These are phyloP conservation scores for Enteromius fasciolatus DNA, from an alignment of 2,797 vertebrate species.

Conservation along the genomic window DNA sequence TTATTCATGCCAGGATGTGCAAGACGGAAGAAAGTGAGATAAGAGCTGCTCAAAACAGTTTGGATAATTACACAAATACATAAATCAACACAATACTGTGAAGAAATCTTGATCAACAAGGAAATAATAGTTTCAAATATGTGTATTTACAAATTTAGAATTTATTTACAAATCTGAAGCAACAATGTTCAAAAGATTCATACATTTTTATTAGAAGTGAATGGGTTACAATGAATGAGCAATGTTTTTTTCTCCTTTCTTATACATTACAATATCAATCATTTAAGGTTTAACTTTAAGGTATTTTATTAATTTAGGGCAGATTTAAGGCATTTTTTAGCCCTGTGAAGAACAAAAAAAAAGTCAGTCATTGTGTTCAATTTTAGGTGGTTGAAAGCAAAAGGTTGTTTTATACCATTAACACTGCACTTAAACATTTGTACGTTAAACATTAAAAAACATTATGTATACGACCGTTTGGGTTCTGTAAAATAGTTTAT, in stretches of 20 bases:
- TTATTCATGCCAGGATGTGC: background rate
- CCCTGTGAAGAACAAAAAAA: background rate
- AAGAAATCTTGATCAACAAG: background rate
- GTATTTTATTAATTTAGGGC: background rate
- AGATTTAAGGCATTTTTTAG: background rate
- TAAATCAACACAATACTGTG: background rate
- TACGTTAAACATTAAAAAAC: slow-evolving; percentile 14
- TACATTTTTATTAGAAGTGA: background rate
- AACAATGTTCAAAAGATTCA: background rate
- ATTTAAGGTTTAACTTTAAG: background rate
- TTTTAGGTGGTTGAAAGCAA: background rate
- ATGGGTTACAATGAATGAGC: background rate
- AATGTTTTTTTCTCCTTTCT: background rate
- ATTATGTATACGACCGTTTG: background rate
- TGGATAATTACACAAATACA: slow-evolving; percentile 12
- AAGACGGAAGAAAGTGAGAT: background rate
- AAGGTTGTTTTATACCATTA: background rate
- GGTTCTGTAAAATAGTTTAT: background rate
- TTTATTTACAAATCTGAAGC: background rate
- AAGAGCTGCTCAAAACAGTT: slow-evolving; percentile 7
- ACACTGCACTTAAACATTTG: background rate
- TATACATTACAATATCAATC: background rate
- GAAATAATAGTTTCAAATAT: background rate
- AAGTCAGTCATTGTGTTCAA: background rate
- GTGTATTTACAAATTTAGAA: background rate